Base-by-base conservation (phyloP, 1,140 invertebrate species). In the Ceratitis capitata region DNA sequence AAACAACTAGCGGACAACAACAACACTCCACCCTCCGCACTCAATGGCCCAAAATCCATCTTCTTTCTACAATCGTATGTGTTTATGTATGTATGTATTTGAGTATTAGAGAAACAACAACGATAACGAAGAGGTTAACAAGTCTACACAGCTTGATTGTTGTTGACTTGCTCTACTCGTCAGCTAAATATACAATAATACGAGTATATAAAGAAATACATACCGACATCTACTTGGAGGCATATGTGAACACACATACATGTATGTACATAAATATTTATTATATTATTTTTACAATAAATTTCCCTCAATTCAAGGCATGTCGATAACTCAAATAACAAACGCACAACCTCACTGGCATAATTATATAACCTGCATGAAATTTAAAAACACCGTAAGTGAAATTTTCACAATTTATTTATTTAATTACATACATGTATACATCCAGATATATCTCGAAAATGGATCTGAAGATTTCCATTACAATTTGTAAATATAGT, bases 271-370 rank as follows among this genome's bases (percentile, higher is more conserved):
- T 10, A 9, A 16, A 23, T 47, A 45, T 78, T 14, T 45, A 23
- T 14, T n/a, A 45, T 78, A 45, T 78, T n/a, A 45, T 78, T 23
- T 78, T 32, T 45, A 45, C 69, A 78, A 45, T 78, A 12, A n/a
- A 45, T 78, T 39, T 42, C 39, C 42, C 69, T 47, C 69, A 78
- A 23, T 78, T 78, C 69, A 23, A n/a, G n/a, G 39, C 23, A 39
- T n/a, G 69, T 78, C 69, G 69, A 78, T 78, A n/a, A 47, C 69
- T 78, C n/a, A 78, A 78, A 45, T 39, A 69, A 39, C 64, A 42
- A 39, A n/a, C 29, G 64, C 12, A 69, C 6, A 69, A 2, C n/a
- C n/a, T n/a, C n/a, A n/a, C n/a, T n/a, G n/a, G n/a, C 35, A 29
- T 61, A 61, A 4, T 0, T 14, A 61, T 10, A 32, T 32, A 61